phyloP scores from a whole-genome alignment of 1,140 invertebrate genomes.

The Tetramorium simillimum region DNA sequence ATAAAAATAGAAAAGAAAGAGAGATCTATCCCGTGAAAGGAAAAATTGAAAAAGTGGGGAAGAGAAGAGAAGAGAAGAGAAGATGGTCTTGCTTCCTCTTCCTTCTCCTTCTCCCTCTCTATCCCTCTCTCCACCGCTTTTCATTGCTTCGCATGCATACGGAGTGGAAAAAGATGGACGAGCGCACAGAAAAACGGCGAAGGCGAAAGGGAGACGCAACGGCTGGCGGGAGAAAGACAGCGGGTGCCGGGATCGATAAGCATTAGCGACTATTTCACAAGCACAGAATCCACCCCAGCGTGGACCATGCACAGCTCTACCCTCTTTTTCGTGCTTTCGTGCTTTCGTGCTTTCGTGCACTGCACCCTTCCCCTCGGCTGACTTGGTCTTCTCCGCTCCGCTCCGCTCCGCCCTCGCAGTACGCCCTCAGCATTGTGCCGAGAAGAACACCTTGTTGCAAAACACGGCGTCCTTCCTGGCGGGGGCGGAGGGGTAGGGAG shows the following conservation, averaged over 20 bases:
- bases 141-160: slow-evolving; percentile 15
- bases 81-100: background rate
- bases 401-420: slow-evolving; percentile 1
- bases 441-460: slow-evolving; percentile 66
- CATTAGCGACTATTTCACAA: slow-evolving; percentile 60
- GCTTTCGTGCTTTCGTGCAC: slow-evolving; percentile 4
- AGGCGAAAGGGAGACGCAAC: slow-evolving; percentile 14
- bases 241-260: slow-evolving; percentile 46
- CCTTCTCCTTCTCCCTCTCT: too few relatives aligned
- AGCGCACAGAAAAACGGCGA: slow-evolving; percentile 26
- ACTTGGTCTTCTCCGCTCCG: slow-evolving; percentile 21
- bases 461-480: slow-evolving; percentile 38
- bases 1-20: background rate
- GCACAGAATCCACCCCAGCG: slow-evolving; percentile 34
- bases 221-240: background rate
- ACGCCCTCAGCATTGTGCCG: slow-evolving; percentile 28
- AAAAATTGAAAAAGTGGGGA: background rate
- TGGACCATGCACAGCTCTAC: slow-evolving; percentile 38
- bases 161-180: slow-evolving; percentile 27
- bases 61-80: background rate
- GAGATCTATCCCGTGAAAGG: background rate
- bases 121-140: background rate
- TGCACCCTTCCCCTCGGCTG: background rate
- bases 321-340: slow-evolving; percentile 28
- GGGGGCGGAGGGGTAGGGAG: background rate